Evolutionary conservation across 2,888 invertebrate species (phyloP), one percentile per base, ranked within the genome.

Genomic region (Liodrosophila aerea): DNA sequence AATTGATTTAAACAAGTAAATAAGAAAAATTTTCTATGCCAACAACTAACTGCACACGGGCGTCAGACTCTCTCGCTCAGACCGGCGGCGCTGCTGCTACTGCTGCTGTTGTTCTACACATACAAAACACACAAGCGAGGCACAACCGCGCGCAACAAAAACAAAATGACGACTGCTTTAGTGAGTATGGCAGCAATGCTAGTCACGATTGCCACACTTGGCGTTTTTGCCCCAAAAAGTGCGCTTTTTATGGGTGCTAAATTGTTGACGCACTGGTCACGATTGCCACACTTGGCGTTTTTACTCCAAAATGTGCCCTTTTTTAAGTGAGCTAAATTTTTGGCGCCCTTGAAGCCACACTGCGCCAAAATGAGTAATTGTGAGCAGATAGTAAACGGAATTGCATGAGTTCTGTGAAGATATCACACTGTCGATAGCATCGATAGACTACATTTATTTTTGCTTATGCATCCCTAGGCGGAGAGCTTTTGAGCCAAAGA

Each of bases 11-110:
- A 60, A 43, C 61, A 63, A 77, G 67, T 75, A 75, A 73, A 75
- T 70, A 67, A 70, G 67, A 73, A 4, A 59, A 76, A 71, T 68
- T 56, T 59, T 67, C 47, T 52, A 61, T 62, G 72, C 62, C 64
- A 72, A 68, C 44, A 64, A 45, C 9, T 40, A 70, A 64, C 60
- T 67, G 52, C 68, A 64, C 70, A 67, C 70, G 63, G 56, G 56
- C 51, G 58, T 68, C 64, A 59, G 67, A 59, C 43, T 56, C 59
- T 64, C 37, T 68, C 66, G 51, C 44, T 68, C 64, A 64, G 64
- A 65, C 69, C 57, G 65, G 64, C 69, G 66, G 36, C 50, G 45
- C 31, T 60, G 45, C 41, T 64, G 33, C 54, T 51, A 7, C 18
- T 52, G 43, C 34, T 60, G 18, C 15, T 43, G 13, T 22, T 64